Base-by-base conservation (phyloP, 2,113 vertebrate species). In the Leptosomus discolor region DNA sequence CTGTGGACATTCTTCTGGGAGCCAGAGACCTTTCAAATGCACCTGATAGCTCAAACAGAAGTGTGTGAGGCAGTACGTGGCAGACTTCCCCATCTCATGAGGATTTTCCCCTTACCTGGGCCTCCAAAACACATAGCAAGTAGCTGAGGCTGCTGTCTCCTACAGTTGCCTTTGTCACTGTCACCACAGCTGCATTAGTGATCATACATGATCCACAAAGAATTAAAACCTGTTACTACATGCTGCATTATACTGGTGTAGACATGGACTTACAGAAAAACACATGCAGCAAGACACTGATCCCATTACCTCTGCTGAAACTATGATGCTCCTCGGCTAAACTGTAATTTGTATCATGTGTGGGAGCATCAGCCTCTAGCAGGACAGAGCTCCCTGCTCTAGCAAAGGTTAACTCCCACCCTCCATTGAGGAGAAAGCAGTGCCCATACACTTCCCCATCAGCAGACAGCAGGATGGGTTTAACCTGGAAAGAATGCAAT, bases 41-140 rank as follows among this genome's bases (percentile, higher is more conserved):
- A 73, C 22, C 46, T 20, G 10, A 70, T 24, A 68, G 12, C 45
- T 91, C 57, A n/a, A 46, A 37, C 6, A 57, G 27, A 57, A 68
- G n/a, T 0, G 0, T 27, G 32, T 24, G 29, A 75, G 65, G 34
- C 20, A 12, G 58, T 54, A 39, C 1, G 0, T 12, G 22, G 36
- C 20, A 46, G 37, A 34, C 36, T 10, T 22, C 37, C n/a, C 24
- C 29, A 54, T 16, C 34, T 71, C 69, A 34, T 8, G 8, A 90
- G 41, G 39, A 53, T 73, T 53, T 65, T 18, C 43, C n/a, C 11
- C 36, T 89, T 50, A 57, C 26, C 46, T 30, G 34, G 36, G 30
- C 15, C 41, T 84, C 61, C 45, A 77, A 85, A 83, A 60, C 21
- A 24, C 24, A 12, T 0, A 4, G 60, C 57, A 43, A 43, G 1